Percentiles rank a stretch among this genome's conserved stretches.
Conservation (phyloP, 2,113 vertebrate species). For the Perccottus glenii region DNA sequence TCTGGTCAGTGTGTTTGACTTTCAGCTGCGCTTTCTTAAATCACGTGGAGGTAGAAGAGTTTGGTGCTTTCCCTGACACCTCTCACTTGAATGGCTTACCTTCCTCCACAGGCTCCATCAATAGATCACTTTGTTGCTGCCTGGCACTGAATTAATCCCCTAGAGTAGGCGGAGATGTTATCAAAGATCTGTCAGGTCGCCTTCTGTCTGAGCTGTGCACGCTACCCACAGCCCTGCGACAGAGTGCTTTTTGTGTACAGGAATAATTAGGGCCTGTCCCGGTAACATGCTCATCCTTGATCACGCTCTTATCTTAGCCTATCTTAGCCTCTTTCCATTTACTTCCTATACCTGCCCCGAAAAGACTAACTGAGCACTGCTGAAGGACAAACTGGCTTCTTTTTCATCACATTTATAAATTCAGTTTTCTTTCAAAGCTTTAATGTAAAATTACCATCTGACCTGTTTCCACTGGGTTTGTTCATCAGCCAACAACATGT, state of each 20-base stretch:
- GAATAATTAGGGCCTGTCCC: slow-evolving; percentile 21
- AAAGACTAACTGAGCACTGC: too few relatives aligned
- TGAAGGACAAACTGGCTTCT: too few relatives aligned
- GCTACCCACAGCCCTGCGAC: background rate
- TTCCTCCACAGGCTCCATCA: slow-evolving; percentile 17
- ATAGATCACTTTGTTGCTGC: slow-evolving; percentile 41
- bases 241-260: slow-evolving; percentile 26
- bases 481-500: too few relatives aligned
- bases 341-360: background rate
- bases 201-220: slow-evolving; percentile 26
- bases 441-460: too few relatives aligned
- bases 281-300: slow-evolving; percentile 16
- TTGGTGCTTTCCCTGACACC: background rate
- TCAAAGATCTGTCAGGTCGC: slow-evolving; percentile 41
- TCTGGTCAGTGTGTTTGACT: slow-evolving; percentile 80
- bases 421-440: too few relatives aligned
- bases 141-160: slow-evolving; percentile 28
- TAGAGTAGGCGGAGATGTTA: slow-evolving; percentile 30
- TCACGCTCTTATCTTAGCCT: background rate
- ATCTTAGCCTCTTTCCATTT: background rate
- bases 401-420: too few relatives aligned
- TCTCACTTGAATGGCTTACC: slow-evolving; percentile 19
- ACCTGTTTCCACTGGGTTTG: too few relatives aligned
- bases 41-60: background rate
- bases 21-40: background rate